phyloP scores from a whole-genome alignment of 2,797 vertebrate species.

The Anguilla megastoma region DNA sequence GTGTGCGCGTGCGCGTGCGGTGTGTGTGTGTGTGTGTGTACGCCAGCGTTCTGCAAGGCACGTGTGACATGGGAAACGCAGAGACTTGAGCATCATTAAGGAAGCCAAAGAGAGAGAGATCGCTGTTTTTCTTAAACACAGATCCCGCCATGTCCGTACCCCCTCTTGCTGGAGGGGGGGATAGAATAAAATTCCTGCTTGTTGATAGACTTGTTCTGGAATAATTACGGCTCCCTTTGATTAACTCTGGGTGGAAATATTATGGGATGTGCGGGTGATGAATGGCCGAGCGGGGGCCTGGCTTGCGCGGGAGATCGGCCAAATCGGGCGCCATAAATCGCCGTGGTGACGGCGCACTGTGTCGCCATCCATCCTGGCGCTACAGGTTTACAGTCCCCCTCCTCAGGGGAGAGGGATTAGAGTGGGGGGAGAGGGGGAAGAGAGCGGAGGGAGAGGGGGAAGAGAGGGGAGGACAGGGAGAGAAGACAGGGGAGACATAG shows the following conservation, averaged over 20 bases:
- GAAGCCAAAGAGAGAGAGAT: conserved; percentile 36
- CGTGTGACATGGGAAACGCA: conserved; percentile 62
- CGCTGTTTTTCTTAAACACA: neutral
- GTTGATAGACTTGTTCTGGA: conserved; percentile 27
- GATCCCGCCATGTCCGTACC: neutral
- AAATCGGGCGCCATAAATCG: conserved; percentile 35
- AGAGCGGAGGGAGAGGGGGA: neutral
- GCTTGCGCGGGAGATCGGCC: conserved; percentile 20
- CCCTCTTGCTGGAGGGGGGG: neutral
- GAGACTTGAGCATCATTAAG: conserved; percentile 65
- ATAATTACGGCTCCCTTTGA: conserved; percentile 39
- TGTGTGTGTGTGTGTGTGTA: conserved; percentile 46
- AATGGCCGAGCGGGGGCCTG: conserved; percentile 24
- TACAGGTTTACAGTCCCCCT: conserved; percentile 35
- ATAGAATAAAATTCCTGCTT: neutral
- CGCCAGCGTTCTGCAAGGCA: conserved; percentile 55
- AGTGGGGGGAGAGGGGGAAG: neutral
- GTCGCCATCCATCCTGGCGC: conserved; percentile 44
- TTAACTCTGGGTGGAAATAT: conserved; percentile 35
- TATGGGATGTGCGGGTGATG: conserved; percentile 34
- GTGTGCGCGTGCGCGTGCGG: conserved; percentile 46
- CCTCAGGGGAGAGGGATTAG: conserved; percentile 31
- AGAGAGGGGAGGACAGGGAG: neutral
- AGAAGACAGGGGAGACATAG: neutral
- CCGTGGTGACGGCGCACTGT: conserved; percentile 22